Evolutionary conservation across 1,140 invertebrate genomes (phyloP).

Genomic region (Acromyrmex echinatior): DNA sequence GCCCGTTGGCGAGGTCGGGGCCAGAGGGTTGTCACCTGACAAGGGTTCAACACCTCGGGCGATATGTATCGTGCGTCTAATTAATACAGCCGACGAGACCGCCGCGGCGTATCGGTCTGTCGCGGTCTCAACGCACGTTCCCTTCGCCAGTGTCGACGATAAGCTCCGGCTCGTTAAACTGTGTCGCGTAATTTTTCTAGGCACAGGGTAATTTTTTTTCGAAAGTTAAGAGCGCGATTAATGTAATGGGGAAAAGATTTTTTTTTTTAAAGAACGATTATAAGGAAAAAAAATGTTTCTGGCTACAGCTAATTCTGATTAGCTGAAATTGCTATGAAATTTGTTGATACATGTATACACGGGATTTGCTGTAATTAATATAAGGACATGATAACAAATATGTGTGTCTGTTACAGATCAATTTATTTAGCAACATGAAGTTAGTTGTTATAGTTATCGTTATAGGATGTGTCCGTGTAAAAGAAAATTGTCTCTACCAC

Average conservation of each 20-base stretch:
- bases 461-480: too few relatives aligned
- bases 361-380: too few relatives aligned
- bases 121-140: background rate
- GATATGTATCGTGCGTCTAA: conserved; percentile 57
- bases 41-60: conserved; percentile 51
- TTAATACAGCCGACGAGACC: conserved; percentile 43
- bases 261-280: background rate
- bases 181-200: conserved; percentile 13
- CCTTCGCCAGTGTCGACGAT: background rate
- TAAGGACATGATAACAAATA: too few relatives aligned
- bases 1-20: background rate
- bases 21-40: conserved; percentile 12
- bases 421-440: too few relatives aligned
- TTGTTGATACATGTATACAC: too few relatives aligned
- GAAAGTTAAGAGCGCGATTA: conserved; percentile 29
- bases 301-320: too few relatives aligned
- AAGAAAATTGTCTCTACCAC: too few relatives aligned
- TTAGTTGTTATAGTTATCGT: too few relatives aligned
- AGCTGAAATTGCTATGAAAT: too few relatives aligned
- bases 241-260: background rate
- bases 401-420: too few relatives aligned
- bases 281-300: too few relatives aligned
- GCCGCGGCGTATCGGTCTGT: background rate
- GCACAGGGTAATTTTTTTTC: background rate
- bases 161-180: conserved; percentile 16